Evolutionary conservation across 2,113 vertebrate species (phyloP).

Genomic region (Motacilla tschutschensis): DNA sequence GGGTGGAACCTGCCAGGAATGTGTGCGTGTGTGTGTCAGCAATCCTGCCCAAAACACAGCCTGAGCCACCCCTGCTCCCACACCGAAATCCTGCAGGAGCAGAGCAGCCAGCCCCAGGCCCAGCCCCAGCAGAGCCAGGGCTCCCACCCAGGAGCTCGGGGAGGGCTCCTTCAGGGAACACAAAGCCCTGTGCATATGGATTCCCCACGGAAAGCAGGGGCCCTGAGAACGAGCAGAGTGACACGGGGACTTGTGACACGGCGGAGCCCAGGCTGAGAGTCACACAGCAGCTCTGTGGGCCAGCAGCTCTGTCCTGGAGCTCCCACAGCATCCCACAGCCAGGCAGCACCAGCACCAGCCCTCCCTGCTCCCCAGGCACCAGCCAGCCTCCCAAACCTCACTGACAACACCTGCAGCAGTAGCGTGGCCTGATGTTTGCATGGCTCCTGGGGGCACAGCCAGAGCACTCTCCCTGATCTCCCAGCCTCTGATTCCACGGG

Average conservation of each 20-base stretch:
- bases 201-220: neutral
- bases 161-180: neutral
- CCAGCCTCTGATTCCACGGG: neutral
- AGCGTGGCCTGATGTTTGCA: neutral
- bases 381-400: neutral
- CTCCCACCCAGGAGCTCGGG: neutral
- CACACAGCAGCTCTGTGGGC: constrained; percentile 8
- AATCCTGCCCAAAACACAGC: rapidly evolving
- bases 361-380: neutral
- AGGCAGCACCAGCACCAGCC: neutral
- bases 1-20: neutral
- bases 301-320: neutral
- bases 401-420: neutral
- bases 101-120: neutral
- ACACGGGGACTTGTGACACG: neutral
- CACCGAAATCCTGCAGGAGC: rapidly evolving
- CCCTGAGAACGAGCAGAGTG: constrained; percentile 6
- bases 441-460: neutral
- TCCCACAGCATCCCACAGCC: neutral
- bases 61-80: neutral
- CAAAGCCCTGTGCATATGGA: neutral
- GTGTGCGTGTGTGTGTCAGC: rapidly evolving
- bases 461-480: neutral
- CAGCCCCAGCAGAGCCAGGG: rapidly evolving
- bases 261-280: neutral